phyloP scores from a whole-genome alignment of 2,888 invertebrate genomes.

The Cabera pusaria region DNA sequence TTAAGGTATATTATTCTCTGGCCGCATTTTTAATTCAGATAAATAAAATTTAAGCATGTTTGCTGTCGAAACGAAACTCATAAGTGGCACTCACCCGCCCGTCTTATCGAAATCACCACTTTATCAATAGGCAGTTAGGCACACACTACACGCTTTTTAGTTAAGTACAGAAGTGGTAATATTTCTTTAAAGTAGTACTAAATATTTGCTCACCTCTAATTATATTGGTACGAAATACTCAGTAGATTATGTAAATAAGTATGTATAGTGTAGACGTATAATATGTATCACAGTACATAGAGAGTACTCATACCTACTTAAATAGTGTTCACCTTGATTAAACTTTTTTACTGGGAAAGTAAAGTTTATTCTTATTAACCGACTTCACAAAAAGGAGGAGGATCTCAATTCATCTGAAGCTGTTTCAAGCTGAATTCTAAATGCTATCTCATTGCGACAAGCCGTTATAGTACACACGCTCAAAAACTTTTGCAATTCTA shows the following conservation, averaged over 20 bases:
- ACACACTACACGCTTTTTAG: constrained; percentile 36
- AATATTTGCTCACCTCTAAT: constrained; percentile 11
- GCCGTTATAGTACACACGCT: no score
- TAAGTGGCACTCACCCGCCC: constrained; percentile 51
- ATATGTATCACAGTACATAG: no score
- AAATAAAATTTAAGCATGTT: constrained; percentile 44
- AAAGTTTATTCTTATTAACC: no score
- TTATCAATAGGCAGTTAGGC: constrained; percentile 43
- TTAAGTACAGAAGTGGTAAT: constrained; percentile 21
- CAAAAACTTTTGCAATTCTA: no score
- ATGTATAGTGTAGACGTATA: no score
- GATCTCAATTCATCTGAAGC: no score
- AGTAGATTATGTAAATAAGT: not conserved
- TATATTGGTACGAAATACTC: not conserved
- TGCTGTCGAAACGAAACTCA: constrained; percentile 42
- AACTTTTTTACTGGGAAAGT: no score
- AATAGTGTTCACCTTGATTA: no score
- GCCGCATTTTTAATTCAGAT: constrained; percentile 13
- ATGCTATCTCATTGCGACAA: no score
- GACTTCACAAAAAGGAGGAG: no score
- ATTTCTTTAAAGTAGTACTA: constrained; percentile 9
- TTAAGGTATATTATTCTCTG: not conserved
- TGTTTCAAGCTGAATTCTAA: no score
- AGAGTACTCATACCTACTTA: no score
- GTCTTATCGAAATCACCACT: constrained; percentile 29